phyloP scores from a whole-genome alignment of 2,888 invertebrate genomes.

The Cheilosia urbana region DNA sequence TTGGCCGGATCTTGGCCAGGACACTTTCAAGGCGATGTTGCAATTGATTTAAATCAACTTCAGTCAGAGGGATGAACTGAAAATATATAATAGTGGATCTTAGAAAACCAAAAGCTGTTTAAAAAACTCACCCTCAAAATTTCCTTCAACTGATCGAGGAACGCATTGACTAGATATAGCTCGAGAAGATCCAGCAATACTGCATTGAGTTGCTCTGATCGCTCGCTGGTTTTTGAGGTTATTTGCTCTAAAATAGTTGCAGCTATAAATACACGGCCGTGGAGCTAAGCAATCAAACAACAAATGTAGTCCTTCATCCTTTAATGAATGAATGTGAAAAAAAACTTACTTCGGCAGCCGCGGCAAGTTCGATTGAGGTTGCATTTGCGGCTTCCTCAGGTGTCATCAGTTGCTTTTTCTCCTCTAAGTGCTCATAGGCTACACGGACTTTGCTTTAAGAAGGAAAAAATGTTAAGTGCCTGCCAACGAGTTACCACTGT shows the following conservation, averaged over 20 bases:
- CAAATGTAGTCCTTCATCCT: not conserved
- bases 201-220: constrained; percentile 86
- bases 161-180: constrained; percentile 90
- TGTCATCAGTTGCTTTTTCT: constrained; percentile 87
- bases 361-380: constrained; percentile 91
- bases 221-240: constrained; percentile 77
- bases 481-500: constrained; percentile 32
- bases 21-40: constrained; percentile 89
- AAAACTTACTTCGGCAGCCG: constrained; percentile 89
- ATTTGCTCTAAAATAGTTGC: constrained; percentile 87
- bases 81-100: too few species aligned
- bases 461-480: fast-evolving
- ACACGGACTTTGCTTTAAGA: constrained; percentile 88
- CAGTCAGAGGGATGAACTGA: constrained; percentile 77
- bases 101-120: not conserved
- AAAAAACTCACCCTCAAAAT: constrained; percentile 90
- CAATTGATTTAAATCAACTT: constrained; percentile 81
- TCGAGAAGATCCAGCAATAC: too few species aligned
- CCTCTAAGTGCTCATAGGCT: constrained; percentile 88
- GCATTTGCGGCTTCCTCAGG: constrained; percentile 94
- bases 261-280: constrained; percentile 91
- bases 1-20: constrained; percentile 89
- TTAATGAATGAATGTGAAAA: not conserved
- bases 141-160: constrained; percentile 89
- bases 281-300: too few species aligned